Evolutionary conservation across 2,888 invertebrate species (phyloP), one percentile per base, ranked within the genome.

Genomic region (Lasius fuliginosus): DNA sequence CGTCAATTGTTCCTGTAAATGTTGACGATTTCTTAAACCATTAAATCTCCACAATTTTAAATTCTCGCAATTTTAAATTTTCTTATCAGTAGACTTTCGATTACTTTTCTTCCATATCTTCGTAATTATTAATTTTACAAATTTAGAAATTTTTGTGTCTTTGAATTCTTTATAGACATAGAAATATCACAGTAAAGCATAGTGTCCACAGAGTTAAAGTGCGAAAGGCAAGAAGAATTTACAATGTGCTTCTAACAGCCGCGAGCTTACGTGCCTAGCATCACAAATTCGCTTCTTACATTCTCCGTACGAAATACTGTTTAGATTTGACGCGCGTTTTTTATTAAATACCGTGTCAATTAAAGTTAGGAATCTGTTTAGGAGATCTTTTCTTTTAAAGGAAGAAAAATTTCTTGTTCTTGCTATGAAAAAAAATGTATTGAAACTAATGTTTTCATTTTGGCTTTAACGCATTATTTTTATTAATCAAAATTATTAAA

Each of bases 1-100:
- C 95, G 99, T 97, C 1, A 99, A 96, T 91, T 97, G 97, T 95
- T 98, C 98, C 98, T 98, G 94, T 30, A 85, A 88, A 79, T 36
- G 2, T 69, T 23, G 30, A 36, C 27, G 11, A 27, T 46, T 71
- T 75, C 15, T n/a, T 12, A 4, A 36, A 3, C 12, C 15, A 27
- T 30, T 15, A 36, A 18, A 40, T 18, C n/a, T n/a, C 4, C 9
- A 42, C 30, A 58, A 40, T 56, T 67, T 64, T 33, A 42, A 42
- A 33, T 30, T 15, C 1, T 12, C 12, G 6, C 5, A 53, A 53
- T 40, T 65, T 12, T 2, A 36, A 23, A 23, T 23, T 15, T 67
- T 18, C 3, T 42, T 8, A 23, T 40, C 6, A 15, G 42, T 67
- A 67, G 3, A 8, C 15, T 40, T 15, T n/a, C 4, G 2, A 71